Evolutionary conservation across 92 coral and sea anemone genomes (phyloP), one percentile per base, ranked within the genome.

Genomic region (Diadumene lineata): DNA sequence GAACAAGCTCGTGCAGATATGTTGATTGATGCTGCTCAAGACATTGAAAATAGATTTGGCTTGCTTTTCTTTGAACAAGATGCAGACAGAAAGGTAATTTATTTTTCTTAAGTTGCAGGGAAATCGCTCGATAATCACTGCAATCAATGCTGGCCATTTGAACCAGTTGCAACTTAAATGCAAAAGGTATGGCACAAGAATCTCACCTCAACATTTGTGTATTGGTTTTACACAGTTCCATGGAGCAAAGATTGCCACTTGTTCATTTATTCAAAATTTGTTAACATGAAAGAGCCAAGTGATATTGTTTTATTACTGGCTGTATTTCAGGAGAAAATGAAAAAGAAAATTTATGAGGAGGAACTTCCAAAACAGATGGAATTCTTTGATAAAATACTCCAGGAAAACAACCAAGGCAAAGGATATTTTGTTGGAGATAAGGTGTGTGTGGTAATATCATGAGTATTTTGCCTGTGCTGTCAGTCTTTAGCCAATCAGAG

Each of bases 281-380:
- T 0, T 56, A 34, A 11, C 44, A 74, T 68, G 79, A 38, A 17
- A 38, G 26, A 34, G 27, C 38, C 21, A 74, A 74, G 50, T 53
- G 56, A 6, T 60, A 68, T 11, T 23, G 58, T 24, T 74, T n/a
- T n/a, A n/a, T n/a, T n/a, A n/a, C n/a, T n/a, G n/a, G n/a, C n/a
- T n/a, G n/a, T n/a, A n/a, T n/a, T n/a, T n/a, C n/a, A n/a, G n/a
- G n/a, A n/a, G n/a, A n/a, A n/a, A n/a, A 32, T 58, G 79, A 63
- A 1, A 69, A 57, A 11, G 62, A 17, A n/a, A n/a, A n/a, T n/a
- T n/a, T n/a, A 32, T 58, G 79, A 63, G 1, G 79, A 57, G 6
- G 62, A 17, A 10, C 50, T 44, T 44, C 51, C 51, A 8, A 9
- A 44, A 44, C 51, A 44, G 17, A 44, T 44, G 9, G 10, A 44